Evolutionary conservation across 2,113 vertebrate species (phyloP).

Genomic region (Phrynocephalus versicolor): DNA sequence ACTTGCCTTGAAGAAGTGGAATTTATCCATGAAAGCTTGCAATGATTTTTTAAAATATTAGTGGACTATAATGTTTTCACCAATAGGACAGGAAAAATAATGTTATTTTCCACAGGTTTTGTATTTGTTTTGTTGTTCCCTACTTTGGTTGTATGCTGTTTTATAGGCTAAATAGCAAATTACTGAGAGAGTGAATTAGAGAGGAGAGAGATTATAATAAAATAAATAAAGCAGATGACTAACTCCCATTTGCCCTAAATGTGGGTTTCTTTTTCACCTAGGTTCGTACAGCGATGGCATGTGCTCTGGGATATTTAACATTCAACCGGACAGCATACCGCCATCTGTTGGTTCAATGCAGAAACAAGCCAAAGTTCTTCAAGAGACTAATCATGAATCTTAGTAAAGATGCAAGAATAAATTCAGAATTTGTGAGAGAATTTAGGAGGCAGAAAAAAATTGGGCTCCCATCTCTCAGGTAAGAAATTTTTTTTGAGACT

Average conservation of each 20-base stretch:
- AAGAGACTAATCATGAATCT: slow-evolving; percentile 69
- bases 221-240: no score
- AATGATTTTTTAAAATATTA: no score
- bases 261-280: slow-evolving; percentile 38
- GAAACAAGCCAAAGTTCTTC: slow-evolving; percentile 72
- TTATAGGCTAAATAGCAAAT: background rate
- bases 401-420: slow-evolving; percentile 74
- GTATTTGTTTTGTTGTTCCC: background rate
- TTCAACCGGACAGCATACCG: slow-evolving; percentile 77
- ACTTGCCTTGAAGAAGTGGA: no score
- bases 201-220: background rate
- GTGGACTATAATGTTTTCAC: no score
- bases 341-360: slow-evolving; percentile 73
- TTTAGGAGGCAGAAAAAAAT: slow-evolving; percentile 69
- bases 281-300: slow-evolving; percentile 73
- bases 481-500: background rate
- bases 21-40: no score
- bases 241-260: background rate
- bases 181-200: background rate
- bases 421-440: slow-evolving; percentile 72
- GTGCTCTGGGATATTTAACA: slow-evolving; percentile 77
- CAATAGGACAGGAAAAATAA: no score
- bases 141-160: background rate
- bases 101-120: no score
- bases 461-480: slow-evolving; percentile 80